These are phyloP conservation scores for Microcebus griseorufus DNA, from an alignment of 2,113 vertebrate species.

Conservation along the genomic window DNA sequence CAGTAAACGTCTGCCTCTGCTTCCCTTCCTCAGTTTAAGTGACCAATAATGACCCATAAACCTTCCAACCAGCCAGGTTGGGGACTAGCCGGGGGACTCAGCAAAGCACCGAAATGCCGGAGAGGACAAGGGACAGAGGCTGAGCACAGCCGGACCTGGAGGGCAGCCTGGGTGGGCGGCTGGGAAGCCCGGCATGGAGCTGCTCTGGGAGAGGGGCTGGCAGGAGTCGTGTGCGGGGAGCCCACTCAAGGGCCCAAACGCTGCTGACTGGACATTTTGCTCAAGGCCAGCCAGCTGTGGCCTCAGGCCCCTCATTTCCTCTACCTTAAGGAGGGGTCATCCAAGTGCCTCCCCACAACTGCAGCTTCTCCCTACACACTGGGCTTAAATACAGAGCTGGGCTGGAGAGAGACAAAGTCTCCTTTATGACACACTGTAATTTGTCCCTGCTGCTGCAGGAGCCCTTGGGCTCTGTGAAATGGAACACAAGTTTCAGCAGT, in stretches of 20 bases:
- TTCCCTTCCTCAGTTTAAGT: not conserved
- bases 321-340: not conserved
- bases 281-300: not conserved
- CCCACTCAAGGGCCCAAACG: rapidly evolving
- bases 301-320: constrained; percentile 43
- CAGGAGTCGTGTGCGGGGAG: not conserved
- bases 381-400: not conserved
- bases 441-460: not conserved
- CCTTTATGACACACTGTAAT: not conserved
- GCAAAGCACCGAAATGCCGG: not conserved
- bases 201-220: rapidly evolving
- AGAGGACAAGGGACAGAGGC: not conserved
- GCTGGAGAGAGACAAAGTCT: not conserved
- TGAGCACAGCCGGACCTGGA: not conserved
- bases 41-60: rapidly evolving
- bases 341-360: not conserved
- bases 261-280: not conserved
- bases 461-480: not conserved
- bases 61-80: not conserved
- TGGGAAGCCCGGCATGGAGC: rapidly evolving
- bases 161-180: not conserved
- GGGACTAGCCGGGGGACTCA: not conserved
- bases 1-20: not conserved
- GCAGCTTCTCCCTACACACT: not conserved
- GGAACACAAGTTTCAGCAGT: not conserved